Percentiles rank a stretch among this genome's conserved stretches.
These are phyloP conservation scores for Cerceris rybyensis DNA, from an alignment of 2,888 invertebrate species.

Conservation along the genomic window DNA sequence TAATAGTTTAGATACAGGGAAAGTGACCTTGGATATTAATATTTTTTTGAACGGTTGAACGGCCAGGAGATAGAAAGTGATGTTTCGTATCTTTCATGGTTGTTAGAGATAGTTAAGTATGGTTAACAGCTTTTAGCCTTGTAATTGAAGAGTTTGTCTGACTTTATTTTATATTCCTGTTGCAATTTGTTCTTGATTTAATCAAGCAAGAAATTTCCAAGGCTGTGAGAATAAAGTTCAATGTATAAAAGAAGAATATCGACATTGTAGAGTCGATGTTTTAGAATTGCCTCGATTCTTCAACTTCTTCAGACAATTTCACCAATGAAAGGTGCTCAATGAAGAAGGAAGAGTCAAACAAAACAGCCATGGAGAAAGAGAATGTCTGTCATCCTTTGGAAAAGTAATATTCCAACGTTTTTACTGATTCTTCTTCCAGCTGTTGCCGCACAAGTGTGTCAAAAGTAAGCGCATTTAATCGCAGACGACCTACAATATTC, in stretches of 20 bases:
- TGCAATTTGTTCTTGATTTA: too few relatives aligned
- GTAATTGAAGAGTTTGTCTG: too few relatives aligned
- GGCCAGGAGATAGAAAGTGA: conserved; percentile 24
- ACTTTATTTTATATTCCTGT: too few relatives aligned
- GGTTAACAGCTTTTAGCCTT: too few relatives aligned
- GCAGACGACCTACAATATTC: conserved; percentile 43
- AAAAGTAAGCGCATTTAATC: conserved; percentile 15
- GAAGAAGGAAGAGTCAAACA: conserved; percentile 4
- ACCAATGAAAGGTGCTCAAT: neutral
- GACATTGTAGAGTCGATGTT: too few relatives aligned
- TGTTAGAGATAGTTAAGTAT: neutral
- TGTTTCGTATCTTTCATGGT: neutral
- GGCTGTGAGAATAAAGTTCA: too few relatives aligned
- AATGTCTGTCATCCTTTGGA: conserved; percentile 15
- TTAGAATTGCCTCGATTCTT: neutral
- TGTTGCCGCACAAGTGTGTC: conserved; percentile 24
- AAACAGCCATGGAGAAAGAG: neutral
- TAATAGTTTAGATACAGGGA: conserved; percentile 25
- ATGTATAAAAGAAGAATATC: too few relatives aligned
- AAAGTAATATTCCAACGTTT: conserved; percentile 24
- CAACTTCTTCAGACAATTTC: conserved; percentile 10
- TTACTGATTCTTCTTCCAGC: conserved; percentile 14
- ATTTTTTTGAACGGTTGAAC: neutral
- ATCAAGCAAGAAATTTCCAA: too few relatives aligned
- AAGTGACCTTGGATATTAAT: conserved; percentile 44